Evolutionary conservation across 2,797 vertebrate species (phyloP).

Genomic region (Fundulus diaphanus): DNA sequence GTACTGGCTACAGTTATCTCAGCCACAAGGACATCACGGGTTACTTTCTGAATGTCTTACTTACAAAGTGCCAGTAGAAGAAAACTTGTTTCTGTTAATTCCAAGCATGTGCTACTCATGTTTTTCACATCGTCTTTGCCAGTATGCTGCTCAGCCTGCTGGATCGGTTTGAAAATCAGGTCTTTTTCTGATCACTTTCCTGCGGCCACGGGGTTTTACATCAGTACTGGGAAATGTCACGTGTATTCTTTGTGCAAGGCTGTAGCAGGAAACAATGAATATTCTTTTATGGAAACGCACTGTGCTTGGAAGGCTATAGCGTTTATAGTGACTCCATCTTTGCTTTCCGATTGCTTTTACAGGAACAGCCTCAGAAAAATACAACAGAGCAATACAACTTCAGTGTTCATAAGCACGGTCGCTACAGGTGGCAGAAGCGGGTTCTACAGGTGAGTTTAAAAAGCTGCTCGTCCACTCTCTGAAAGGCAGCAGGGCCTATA

Average conservation of each 20-base stretch:
- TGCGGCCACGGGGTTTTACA: not conserved
- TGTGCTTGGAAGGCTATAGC: not conserved
- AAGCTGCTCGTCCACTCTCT: not conserved
- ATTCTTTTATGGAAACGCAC: too few species aligned
- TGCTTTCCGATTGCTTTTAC: conserved; percentile 14
- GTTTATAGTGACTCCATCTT: not conserved
- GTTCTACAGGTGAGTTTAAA: conserved; percentile 79
- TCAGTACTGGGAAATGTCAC: not conserved
- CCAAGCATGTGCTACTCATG: not conserved
- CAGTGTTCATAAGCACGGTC: conserved; percentile 81
- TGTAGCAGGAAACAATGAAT: conserved; percentile 9
- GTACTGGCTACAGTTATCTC: not conserved
- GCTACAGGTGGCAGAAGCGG: conserved; percentile 85
- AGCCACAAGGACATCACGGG: not conserved
- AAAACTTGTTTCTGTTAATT: conserved; percentile 1
- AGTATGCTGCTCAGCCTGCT: conserved; percentile 41
- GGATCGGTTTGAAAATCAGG: conserved; percentile 19
- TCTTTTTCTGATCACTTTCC: not conserved
- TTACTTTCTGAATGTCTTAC: not conserved
- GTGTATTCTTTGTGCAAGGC: rapidly evolving
- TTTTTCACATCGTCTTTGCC: rapidly evolving
- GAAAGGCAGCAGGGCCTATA: not conserved
- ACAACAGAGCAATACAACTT: conserved; percentile 78
- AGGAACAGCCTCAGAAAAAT: conserved; percentile 58
- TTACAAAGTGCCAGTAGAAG: not conserved